Evolutionary conservation across 2,888 invertebrate species (phyloP).

Genomic region (Leptinotarsa peninsularis): DNA sequence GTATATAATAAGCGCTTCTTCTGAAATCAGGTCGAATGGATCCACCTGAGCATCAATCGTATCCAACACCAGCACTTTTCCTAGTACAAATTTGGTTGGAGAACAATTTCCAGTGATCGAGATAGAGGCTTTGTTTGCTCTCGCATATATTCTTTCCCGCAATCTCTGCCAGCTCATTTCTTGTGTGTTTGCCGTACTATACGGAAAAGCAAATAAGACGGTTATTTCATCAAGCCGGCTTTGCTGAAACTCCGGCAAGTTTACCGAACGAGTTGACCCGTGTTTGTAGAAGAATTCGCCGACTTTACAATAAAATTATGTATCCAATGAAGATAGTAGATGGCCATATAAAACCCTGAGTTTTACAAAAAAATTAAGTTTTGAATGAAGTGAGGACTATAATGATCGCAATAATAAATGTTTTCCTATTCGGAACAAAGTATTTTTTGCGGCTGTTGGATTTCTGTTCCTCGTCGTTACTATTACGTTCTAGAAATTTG

Average conservation of each 20-base stretch:
- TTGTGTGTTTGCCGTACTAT: constrained; percentile 22
- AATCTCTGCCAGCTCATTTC: constrained; percentile 22
- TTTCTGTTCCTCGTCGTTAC: constrained; percentile 2
- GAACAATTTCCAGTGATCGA: neutral
- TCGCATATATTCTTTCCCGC: constrained; percentile 11
- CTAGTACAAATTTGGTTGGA: neutral
- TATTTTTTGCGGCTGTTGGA: constrained; percentile 1
- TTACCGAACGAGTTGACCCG: constrained; percentile 3
- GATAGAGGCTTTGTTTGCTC: neutral
- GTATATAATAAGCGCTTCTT: neutral
- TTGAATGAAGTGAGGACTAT: too few species aligned
- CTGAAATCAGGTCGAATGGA: neutral
- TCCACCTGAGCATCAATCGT: neutral
- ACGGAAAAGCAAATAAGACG: constrained; percentile 31
- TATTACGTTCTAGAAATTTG: constrained; percentile 8
- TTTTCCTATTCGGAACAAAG: neutral
- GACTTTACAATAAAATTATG: neutral
- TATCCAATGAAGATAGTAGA: neutral
- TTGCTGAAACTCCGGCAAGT: constrained; percentile 5
- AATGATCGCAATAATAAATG: too few species aligned
- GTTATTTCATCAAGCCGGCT: constrained; percentile 26
- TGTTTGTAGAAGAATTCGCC: constrained; percentile 4
- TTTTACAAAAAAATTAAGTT: too few species aligned
- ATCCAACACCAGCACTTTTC: neutral
- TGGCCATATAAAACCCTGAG: too few species aligned